Base-by-base conservation (phyloP, 2,888 invertebrate species). In the Tridacna crocea region DNA sequence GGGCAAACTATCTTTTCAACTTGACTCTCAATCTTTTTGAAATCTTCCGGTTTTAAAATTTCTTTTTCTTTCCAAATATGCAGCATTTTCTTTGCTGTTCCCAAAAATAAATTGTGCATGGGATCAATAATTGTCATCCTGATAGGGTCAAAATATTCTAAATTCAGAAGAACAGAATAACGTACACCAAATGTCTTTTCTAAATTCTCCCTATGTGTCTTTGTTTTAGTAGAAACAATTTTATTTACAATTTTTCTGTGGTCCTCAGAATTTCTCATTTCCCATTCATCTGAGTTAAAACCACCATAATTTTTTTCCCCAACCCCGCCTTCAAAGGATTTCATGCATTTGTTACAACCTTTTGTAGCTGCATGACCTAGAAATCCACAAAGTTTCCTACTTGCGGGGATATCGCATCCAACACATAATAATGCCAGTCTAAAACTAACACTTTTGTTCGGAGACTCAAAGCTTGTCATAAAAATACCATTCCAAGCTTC, bases 91-190 rank as follows among this genome's bases (percentile, higher is more conserved):
- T 72, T 77, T 63, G 77, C 77, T 48, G 77, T 77, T 26, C 77
- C 72, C 17, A 77, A 24, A 74, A 68, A 79, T 47, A 79, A 46
- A 46, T 79, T 75, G 51, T 79, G 79, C 79, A 79, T 75, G 12
- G 72, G 80, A 61, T 73, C 80, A 26, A 80, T 76, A 10, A 73
- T 70, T 46, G 80, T 73, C 77, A 80, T 80, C 19, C 74, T 73
- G 24, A 80, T 47, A 47, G 77, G 76, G 72, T 80, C 80, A 73
- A 77, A 72, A 48, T 80, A 80, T 17, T 72, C 77, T 46, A 80
- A 61, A 26, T 80, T 73, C 22, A 76, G 27, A 17, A 80, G 58
- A 17, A 55, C 65, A 47, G 76, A 77, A 66, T 75, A 77, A 51
- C 80, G 47, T 46, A 66, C 72, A 51, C 80, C 80, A 80, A 55